phyloP scores from a whole-genome alignment of 1,140 invertebrate species.

The Asobara japonica region DNA sequence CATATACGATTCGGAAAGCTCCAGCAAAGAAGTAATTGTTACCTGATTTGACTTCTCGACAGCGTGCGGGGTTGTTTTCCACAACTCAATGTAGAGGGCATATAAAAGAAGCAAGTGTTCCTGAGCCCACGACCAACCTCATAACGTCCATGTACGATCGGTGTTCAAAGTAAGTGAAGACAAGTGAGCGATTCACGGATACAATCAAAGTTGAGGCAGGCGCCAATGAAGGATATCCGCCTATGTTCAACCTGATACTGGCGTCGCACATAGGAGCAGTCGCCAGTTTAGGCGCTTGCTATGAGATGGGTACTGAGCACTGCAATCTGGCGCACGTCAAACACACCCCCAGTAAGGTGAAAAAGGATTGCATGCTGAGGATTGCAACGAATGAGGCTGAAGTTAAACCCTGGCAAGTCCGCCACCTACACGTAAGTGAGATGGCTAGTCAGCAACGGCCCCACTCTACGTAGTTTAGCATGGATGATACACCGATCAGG shows the following conservation, averaged over 20 bases:
- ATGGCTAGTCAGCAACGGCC: background rate
- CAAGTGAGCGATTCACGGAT: too few relatives aligned
- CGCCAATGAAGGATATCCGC: too few relatives aligned
- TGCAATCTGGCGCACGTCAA: too few relatives aligned
- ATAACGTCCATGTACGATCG: too few relatives aligned
- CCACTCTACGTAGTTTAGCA: slow-evolving; percentile 11
- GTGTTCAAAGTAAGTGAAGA: too few relatives aligned
- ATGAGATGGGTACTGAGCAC: too few relatives aligned
- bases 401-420: slow-evolving; percentile 47
- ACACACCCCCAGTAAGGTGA: too few relatives aligned
- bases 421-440: slow-evolving; percentile 40
- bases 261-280: too few relatives aligned
- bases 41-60: slow-evolving; percentile 51
- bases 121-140: background rate
- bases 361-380: slow-evolving; percentile 34
- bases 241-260: too few relatives aligned
- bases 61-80: slow-evolving; percentile 52
- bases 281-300: too few relatives aligned
- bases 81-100: slow-evolving; percentile 38
- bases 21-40: slow-evolving; percentile 39
- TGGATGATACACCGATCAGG: slow-evolving; percentile 26
- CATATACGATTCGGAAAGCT: slow-evolving; percentile 38
- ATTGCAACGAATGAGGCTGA: slow-evolving; percentile 27
- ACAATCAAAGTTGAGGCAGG: too few relatives aligned
- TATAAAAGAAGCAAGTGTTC: slow-evolving; percentile 30